Evolutionary conservation across 2,888 invertebrate species (phyloP), one percentile per base, ranked within the genome.

Genomic region (Megastigmus dorsalis): DNA sequence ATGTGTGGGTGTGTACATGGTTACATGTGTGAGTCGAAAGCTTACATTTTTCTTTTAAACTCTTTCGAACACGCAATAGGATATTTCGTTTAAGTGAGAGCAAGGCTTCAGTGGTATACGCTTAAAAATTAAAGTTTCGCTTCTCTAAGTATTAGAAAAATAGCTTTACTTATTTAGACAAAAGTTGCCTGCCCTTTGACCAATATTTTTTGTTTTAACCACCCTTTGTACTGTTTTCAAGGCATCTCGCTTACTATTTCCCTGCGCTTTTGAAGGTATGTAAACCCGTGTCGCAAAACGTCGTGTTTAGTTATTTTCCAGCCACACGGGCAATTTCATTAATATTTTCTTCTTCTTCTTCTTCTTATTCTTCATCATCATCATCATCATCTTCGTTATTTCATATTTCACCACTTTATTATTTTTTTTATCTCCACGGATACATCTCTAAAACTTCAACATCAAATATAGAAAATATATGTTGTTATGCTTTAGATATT

Each of bases 171-270:
- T 85, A 85, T 86, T 86, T 86, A 85, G 87, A 87, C 84, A 85
- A 87, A 86, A 86, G 83, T 87, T 87, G 86, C 87, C 85, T 86
- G 88, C 84, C 86, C 87, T 86, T 86, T 85, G 84, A 87, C 86
- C 88, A 85, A 86, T 83, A 84, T 81, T 79, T 80, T 82, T 79
- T 78, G 68, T 83, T 82, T 82, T 83, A 84, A 84, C 83, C 85
- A 85, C 84, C 84, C 84, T 88, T 89, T 88, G 88, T 88, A 88
- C 88, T 89, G 87, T 88, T 88, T 82, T 86, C 88, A 88, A 89
- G 88, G 88, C 88, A 88, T 88, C 87, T 88, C 84, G 87, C 88
- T 88, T 86, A 85, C 84, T 86, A 80, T 84, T 84, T 84, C 86
- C 86, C 85, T 86, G 86, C 86, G 84, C 83, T 82, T 66, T 73